Evolutionary conservation across 2,113 vertebrate species (phyloP).

Genomic region (Cyanistes caeruleus): DNA sequence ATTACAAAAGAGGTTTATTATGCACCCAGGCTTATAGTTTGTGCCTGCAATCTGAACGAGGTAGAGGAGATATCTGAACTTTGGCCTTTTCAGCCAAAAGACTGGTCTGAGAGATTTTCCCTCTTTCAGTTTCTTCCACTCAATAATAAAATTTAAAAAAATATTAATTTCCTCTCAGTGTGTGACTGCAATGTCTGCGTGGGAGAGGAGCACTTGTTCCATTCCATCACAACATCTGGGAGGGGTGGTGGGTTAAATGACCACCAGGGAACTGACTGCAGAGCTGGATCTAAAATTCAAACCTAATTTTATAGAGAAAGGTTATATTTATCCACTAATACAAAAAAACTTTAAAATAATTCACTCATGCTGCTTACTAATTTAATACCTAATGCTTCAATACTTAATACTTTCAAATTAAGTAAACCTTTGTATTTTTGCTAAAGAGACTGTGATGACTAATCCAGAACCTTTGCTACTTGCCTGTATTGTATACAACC

Average conservation of each 20-base stretch:
- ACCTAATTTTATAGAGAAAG: neutral
- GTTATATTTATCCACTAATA: neutral
- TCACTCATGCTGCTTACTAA: neutral
- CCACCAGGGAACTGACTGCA: neutral
- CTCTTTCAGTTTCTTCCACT: neutral
- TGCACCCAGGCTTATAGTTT: neutral
- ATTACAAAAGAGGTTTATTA: neutral
- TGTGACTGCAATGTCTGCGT: neutral
- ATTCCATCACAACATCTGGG: neutral
- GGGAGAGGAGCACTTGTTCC: neutral
- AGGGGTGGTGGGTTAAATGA: neutral
- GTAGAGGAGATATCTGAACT: neutral
- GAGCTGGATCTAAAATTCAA: neutral
- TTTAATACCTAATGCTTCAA: neutral
- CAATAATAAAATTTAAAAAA: neutral
- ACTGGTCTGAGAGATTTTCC: neutral
- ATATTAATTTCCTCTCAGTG: neutral
- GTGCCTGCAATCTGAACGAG: neutral
- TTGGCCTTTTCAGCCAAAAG: neutral
- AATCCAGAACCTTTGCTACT: neutral
- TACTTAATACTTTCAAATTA: neutral
- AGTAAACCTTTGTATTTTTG: neutral
- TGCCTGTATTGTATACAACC: neutral
- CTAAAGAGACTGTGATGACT: neutral
- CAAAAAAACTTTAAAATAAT: neutral